Conservation (phyloP, 2,888 invertebrate genomes). For the Spilosoma lubricipeda region DNA sequence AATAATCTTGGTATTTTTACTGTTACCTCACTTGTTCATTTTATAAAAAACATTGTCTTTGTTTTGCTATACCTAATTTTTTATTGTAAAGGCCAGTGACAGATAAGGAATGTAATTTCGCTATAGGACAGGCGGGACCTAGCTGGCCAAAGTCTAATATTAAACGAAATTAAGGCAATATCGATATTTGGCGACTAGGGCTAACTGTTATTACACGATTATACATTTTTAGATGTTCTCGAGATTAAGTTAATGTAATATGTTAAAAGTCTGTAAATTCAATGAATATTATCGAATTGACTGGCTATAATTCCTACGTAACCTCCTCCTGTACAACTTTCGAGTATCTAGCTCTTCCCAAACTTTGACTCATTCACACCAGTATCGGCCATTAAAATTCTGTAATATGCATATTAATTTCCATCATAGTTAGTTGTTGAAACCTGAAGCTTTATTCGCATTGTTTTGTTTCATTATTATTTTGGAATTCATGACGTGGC, state of each 20-base stretch:
- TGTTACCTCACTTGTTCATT: not conserved
- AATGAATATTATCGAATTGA: not conserved
- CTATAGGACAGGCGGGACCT: conserved; percentile 2
- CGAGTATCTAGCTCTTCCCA: not conserved
- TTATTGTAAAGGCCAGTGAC: conserved; percentile 23
- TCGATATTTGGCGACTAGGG: conserved; percentile 1
- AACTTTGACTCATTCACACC: not conserved
- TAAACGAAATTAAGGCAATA: conserved; percentile 20
- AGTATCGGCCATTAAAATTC: not conserved
- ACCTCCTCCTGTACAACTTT: not conserved
- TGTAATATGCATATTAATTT: not conserved
- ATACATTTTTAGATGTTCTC: not conserved
- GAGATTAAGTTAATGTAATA: not conserved
- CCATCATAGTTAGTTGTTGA: not conserved
- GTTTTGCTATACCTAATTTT: not conserved
- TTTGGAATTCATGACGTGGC: not conserved
- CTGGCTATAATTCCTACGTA: not conserved
- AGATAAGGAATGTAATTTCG: conserved; percentile 27
- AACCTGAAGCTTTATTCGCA: not conserved
- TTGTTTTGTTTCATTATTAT: not conserved
- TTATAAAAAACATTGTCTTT: not conserved
- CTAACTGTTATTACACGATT: not conserved
- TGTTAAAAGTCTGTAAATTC: not conserved
- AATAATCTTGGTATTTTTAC: too few species aligned
- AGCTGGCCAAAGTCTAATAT: conserved; percentile 21